Base-by-base conservation (phyloP, 2,888 invertebrate genomes). In the Mythimna ferrago region DNA sequence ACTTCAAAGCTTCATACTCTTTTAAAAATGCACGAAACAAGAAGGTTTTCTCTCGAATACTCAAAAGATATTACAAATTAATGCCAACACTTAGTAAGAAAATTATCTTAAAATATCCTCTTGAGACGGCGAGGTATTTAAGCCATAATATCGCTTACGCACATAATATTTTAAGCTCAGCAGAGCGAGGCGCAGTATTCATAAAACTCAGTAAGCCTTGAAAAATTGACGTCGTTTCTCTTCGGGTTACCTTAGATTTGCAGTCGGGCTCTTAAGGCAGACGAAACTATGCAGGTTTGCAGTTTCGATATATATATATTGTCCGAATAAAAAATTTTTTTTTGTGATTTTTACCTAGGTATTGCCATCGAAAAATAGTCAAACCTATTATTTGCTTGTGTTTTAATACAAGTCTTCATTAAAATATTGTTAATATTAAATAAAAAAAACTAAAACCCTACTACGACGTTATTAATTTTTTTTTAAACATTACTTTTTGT, bases 161-260 rank as follows among this genome's bases (percentile, higher is more conserved):
- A 86, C 86, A 72, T 80, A 73, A 87, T 87, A 87, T 84, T 77
- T 79, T 81, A 83, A 83, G 78, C 80, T 71, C 64, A 61, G 56
- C 66, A 63, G 77, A 70, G 78, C 74, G 68, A 71, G 54, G 68
- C 73, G 76, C 65, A 61, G 67, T 66, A 72, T 76, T 79, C 78
- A 75, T 83, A 82, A 87, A 83, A 86, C 78, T 77, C 73, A 44
- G 61, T 73, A 78, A 82, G 53, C 56, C 68, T 64, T 66, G 71
- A 77, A 72, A 66, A 73, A 84, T 73, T 35, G 74, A 58, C 60
- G 64, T 38, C 58, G 65, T 86, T 81, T 71, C 53, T 86, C 77
- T 69, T 53, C 56, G 62, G 44, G 64, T 62, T 72, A 81, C 73
- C 61, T 70, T 35, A 60, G 62, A 66, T 60, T 56, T 71, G 84